Base-by-base conservation (phyloP, 2,113 vertebrate species). In the Apus apus region DNA sequence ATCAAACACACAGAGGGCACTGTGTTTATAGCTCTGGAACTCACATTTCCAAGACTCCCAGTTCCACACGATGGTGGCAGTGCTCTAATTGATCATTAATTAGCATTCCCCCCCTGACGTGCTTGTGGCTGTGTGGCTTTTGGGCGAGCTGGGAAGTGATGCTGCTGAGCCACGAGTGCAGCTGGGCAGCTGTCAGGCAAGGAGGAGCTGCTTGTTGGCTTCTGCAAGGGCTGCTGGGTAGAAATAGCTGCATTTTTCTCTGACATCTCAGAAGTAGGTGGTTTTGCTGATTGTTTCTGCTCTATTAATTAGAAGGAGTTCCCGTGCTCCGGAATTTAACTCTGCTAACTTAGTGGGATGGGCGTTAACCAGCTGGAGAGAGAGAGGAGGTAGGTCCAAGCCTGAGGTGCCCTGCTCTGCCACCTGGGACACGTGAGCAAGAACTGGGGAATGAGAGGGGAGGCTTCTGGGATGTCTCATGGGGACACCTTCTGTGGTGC, bases 251-350 rank as follows among this genome's bases (percentile, higher is more conserved):
- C 43, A 23, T 71, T 93, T 85, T 87, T 36, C 30, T 65, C 45
- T 1, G 2, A 70, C 15, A 50, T 9, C 29, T 68, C 45, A 40
- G 38, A 70, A 81, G 13, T 12, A 64, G 45, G 46, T 83, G 82
- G 10, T 76, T 94, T 84, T 85, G 40, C 56, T 45, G 60, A 81
- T 92, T 90, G 16, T 46, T 96, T 95, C 93, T 91, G 94, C 89
- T 84, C 91, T 87, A 66, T 77, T 89, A 92, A 91, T 36, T 67
- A n/a, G 71, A 60, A 93, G 80, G 64, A 62, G 76, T 36, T 91
- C 34, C 29, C 34, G 13, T 13, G 17, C 84, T 76, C 64, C 5
- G 1, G 67, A 6, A 62, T 70, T 85, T 70, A 38, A 27, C 58
- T 67, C 81, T 62, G 45, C n/a, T 87, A 54, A n/a, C 36, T 61